Base-by-base conservation (phyloP, 2,888 invertebrate genomes). In the Diadegma fenestrale region DNA sequence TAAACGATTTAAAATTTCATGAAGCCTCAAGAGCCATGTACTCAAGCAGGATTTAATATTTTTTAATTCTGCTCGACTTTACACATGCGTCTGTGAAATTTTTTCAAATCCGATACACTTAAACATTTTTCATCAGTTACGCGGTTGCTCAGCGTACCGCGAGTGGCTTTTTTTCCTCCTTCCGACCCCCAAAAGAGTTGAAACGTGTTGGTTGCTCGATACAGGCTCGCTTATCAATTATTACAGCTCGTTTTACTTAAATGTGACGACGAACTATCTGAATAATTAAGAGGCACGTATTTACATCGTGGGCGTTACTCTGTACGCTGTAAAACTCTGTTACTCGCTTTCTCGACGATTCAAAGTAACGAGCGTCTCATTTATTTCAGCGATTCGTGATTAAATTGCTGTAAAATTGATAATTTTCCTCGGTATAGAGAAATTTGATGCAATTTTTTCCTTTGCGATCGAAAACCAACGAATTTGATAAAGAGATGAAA, bases 1-100 rank as follows among this genome's bases (percentile, higher is more conserved):
- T 58, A 58, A 58, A 58, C 58, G 64, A 64, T 37, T 37, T 37
- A 64, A 64, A 37, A 33, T 64, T 64, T 64, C 8, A 64, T 64
- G 26, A 41, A 64, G 41, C 41, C 19, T 37, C 37, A 19, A 33
- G 19, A 64, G 64, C 41, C 48, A 17, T 30, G 10, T 45, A 48
- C 69, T 37, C 30, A 30, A 48, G 5, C 22, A 48, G 48, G n/a
- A 69, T 45, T n/a, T n/a, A 48, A 48, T 48, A n/a, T 58, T 58
- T 58, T 26, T 26, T n/a, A 58, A 26, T 5, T 4, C 26, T 26
- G 14, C 26, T 58, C 58, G 26, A 58, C 58, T 58, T 58, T 26
- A 37, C 37, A 37, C 10, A 26, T 4, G 58, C 14, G 17, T 48
- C 0, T 26, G 12, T 54, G 4, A 26, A 8, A 58, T 58, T 58